These are phyloP conservation scores for Deladenus siricidicola DNA, from an alignment of 2,888 invertebrate genomes.

Conservation along the genomic window DNA sequence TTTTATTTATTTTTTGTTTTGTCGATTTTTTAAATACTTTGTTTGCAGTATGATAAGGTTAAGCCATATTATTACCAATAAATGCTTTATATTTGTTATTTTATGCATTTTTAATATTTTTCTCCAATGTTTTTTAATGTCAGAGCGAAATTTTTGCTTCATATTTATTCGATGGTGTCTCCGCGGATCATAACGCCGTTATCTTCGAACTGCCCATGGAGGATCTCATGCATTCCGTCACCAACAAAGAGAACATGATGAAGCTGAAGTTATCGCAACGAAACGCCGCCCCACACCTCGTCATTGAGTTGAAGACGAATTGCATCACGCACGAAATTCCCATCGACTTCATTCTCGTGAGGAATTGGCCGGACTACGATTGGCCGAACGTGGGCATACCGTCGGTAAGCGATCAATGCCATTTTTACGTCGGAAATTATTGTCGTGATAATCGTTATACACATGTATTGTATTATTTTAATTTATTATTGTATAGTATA, in stretches of 20 bases:
- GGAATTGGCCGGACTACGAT: constrained; percentile 8
- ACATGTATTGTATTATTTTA: no score
- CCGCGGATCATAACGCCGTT: constrained; percentile 12
- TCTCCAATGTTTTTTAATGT: neutral
- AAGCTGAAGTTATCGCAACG: constrained; percentile 24
- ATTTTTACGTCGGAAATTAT: no score
- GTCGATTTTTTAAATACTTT: neutral
- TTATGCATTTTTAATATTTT: neutral
- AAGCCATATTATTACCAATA: no score
- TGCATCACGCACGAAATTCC: constrained; percentile 17
- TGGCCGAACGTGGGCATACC: neutral
- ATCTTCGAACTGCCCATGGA: constrained; percentile 17
- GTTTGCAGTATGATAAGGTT: neutral
- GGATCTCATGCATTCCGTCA: constrained; percentile 13
- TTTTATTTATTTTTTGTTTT: neutral
- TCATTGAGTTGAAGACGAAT: constrained; percentile 14
- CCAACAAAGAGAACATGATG: constrained; percentile 10
- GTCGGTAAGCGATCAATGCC: no score
- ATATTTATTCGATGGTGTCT: constrained; percentile 15
- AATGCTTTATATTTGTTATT: no score
- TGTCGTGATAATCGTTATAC: no score
- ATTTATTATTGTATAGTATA: no score
- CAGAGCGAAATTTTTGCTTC: constrained; percentile 13
- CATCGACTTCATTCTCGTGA: constrained; percentile 10
- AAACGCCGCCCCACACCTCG: constrained; percentile 14